Evolutionary conservation across 37 sponge, comb jelly and placozoan species (phyloP).

Genomic region (Ephydatia muelleri): DNA sequence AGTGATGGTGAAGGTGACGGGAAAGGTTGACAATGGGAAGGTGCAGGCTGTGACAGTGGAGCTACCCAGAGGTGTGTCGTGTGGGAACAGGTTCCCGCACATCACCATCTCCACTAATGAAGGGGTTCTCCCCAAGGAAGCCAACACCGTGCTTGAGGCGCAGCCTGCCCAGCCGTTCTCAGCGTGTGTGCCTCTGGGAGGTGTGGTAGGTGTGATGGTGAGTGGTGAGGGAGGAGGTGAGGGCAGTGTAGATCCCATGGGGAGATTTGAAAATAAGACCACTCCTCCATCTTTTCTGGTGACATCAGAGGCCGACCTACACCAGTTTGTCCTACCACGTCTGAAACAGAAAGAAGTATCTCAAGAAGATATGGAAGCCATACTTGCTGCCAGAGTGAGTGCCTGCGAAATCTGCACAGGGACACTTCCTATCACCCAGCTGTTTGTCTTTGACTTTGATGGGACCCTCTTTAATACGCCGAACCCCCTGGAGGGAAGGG

Average conservation of each 20-base stretch:
- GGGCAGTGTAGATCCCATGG: background rate
- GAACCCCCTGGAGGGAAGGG: constrained; percentile 56
- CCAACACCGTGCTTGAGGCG: constrained; percentile 67
- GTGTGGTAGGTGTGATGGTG: constrained; percentile 49
- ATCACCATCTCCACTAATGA: constrained; percentile 77
- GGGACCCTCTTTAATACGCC: constrained; percentile 79
- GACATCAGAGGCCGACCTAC: constrained; percentile 8
- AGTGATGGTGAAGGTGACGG: constrained; percentile 50
- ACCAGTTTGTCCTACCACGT: constrained; percentile 2
- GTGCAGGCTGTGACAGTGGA: constrained; percentile 70
- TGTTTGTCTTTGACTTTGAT: constrained; percentile 90
- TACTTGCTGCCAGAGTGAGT: background rate
- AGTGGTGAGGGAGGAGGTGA: background rate
- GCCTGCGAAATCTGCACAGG: constrained; percentile 52
- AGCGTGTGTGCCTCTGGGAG: constrained; percentile 30
- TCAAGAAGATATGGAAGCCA: background rate
- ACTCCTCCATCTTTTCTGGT: background rate
- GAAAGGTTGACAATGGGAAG: constrained; percentile 42
- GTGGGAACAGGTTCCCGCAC: constrained; percentile 67
- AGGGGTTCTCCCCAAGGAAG: constrained; percentile 41
- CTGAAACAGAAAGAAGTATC: background rate
- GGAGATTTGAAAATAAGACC: background rate
- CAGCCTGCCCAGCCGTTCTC: background rate
- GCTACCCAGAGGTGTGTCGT: constrained; percentile 19
- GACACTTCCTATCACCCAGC: constrained; percentile 45